Evolutionary conservation across 2,888 invertebrate genomes (phyloP), one percentile per base, ranked within the genome.

Genomic region (Eupithecia centaureata): DNA sequence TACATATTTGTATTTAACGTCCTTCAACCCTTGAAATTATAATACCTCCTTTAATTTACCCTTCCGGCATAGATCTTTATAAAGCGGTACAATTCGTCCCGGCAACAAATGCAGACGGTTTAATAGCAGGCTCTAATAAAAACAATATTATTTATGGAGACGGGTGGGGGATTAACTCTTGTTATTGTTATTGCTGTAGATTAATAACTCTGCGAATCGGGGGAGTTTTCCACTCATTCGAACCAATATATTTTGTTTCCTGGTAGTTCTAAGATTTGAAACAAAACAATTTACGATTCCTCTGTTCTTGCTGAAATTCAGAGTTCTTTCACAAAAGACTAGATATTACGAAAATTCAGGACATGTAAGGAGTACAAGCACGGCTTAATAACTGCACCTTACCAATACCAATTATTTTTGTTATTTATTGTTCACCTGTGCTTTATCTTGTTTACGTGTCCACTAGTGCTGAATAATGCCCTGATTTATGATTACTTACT

Each of bases 31-130:
- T 28, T 61, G 65, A 61, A 62, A 60, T 57, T 57, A 64, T 66
- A 57, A 60, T 52, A 35, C 33, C 18, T 30, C 33, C 32, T 35
- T 25, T 63, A 57, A 57, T 83, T 77, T 83, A 75, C 73, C 77
- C 75, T 58, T 47, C 62, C 72, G 75, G 73, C 75, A 71, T 56
- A 74, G 82, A 83, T 85, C 82, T 80, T 85, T 85, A 88, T 86
- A 84, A 86, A 88, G 82, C 80, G 83, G 75, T 78, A 79, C 82
- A 81, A 83, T 86, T 84, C 80, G 82, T 86, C 82, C 75, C 72
- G 73, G 70, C 70, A 76, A 77, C 54, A 76, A 79, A 80, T 76
- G 76, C 79, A 81, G 79, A 79, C 76, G 79, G 83, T 86, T 83
- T 81, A 82, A 87, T 86, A 76, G 73, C 68, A 70, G 68, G 77